These are phyloP conservation scores for Acronicta aceris DNA, from an alignment of 2,888 invertebrate genomes.

Conservation along the genomic window DNA sequence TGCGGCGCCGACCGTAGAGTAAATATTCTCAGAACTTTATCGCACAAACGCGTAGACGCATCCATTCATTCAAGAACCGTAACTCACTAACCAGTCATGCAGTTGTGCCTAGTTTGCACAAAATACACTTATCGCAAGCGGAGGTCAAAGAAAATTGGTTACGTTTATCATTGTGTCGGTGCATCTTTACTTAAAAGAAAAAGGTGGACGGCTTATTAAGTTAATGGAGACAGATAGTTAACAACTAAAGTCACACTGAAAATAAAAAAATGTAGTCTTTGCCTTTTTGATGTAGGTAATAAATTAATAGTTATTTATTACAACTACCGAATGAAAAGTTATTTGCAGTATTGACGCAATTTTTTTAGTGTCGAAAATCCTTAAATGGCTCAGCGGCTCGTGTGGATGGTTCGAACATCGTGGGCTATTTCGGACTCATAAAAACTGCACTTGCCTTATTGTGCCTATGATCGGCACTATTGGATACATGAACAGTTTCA, in stretches of 20 bases:
- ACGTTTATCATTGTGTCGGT: conserved; percentile 65
- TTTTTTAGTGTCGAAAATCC: too few relatives aligned
- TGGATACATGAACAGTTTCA: too few relatives aligned
- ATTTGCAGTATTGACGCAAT: too few relatives aligned
- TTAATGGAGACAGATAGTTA: conserved; percentile 40
- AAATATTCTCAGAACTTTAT: conserved; percentile 83
- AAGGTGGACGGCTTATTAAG: conserved; percentile 50
- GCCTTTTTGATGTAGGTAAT: too few relatives aligned
- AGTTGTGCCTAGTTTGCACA: conserved; percentile 53
- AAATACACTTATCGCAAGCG: conserved; percentile 46
- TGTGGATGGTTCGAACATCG: too few relatives aligned
- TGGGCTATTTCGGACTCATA: too few relatives aligned
- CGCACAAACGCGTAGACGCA: conserved; percentile 68
- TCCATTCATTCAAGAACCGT: conserved; percentile 80
- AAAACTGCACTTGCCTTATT: too few relatives aligned
- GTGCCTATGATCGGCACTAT: too few relatives aligned
- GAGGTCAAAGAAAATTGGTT: conserved; percentile 65
- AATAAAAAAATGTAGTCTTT: too few relatives aligned
- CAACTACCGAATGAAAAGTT: too few relatives aligned
- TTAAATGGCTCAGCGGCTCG: too few relatives aligned
- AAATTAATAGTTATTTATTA: too few relatives aligned
- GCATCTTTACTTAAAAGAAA: conserved; percentile 57
- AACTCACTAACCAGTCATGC: conserved; percentile 59
- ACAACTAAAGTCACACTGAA: background rate
- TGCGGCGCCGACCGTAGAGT: conserved; percentile 78